Conservation (phyloP, 2,113 vertebrate species). For the Hemichromis elongatus region DNA sequence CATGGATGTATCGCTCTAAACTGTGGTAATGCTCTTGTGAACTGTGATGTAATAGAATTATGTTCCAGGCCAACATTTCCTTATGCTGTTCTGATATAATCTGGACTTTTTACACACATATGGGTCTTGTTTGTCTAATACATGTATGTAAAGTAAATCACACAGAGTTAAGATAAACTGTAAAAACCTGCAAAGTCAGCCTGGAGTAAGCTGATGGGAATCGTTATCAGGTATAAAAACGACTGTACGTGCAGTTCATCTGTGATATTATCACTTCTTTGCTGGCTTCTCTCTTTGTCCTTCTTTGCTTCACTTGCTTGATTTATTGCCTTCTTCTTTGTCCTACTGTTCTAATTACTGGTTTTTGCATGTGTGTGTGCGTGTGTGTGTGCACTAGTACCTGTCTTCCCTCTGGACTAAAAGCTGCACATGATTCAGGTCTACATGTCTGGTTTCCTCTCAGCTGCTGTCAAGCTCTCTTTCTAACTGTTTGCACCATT, state of each 20-base stretch:
- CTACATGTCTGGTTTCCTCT: constrained; percentile 21
- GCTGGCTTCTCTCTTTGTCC: background rate
- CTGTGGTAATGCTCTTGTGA: background rate
- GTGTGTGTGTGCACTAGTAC: background rate
- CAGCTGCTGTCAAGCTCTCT: background rate
- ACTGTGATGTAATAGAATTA: background rate
- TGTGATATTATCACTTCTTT: background rate
- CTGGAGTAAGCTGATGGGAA: background rate
- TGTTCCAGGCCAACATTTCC: background rate
- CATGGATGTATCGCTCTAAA: background rate
- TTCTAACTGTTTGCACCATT: background rate
- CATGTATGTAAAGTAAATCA: background rate
- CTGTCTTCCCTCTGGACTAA: constrained; percentile 4
- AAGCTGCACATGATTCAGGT: constrained; percentile 15
- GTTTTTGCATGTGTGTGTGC: background rate
- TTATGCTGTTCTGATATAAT: background rate
- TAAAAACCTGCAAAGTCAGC: background rate
- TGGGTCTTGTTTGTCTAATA: background rate
- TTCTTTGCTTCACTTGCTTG: background rate
- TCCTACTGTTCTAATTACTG: constrained; percentile 5
- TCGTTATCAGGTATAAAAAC: background rate
- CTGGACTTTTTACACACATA: background rate
- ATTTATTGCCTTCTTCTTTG: background rate
- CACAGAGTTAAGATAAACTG: background rate
- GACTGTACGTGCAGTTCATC: background rate